These are phyloP conservation scores for Taenaris catops DNA, from an alignment of 2,888 invertebrate genomes.

Conservation along the genomic window DNA sequence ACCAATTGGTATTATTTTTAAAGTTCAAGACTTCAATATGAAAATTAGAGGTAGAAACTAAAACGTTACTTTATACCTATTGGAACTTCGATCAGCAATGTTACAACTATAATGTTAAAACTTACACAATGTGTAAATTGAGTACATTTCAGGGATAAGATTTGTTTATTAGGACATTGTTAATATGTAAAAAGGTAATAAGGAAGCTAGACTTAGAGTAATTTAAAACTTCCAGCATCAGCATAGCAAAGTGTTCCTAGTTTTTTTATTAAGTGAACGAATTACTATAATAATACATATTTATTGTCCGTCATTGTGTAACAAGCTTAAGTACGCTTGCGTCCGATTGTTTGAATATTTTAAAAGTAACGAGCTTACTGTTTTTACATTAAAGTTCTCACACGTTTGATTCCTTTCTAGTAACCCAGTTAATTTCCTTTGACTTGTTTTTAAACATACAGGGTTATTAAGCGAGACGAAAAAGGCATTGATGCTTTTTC, in stretches of 20 bases:
- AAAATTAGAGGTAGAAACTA: too few species aligned
- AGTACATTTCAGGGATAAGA: too few species aligned
- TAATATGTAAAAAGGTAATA: constrained; percentile 2
- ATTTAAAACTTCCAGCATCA: too few species aligned
- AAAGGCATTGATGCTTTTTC: too few species aligned
- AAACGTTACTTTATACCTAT: too few species aligned
- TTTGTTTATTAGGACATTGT: too few species aligned
- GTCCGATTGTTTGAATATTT: constrained; percentile 2
- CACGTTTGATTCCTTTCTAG: constrained; percentile 4
- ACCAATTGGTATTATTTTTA: too few species aligned
- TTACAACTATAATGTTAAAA: background rate
- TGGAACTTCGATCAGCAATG: too few species aligned
- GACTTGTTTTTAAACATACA: background rate
- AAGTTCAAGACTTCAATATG: too few species aligned
- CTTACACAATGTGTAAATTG: too few species aligned
- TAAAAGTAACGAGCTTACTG: constrained; percentile 1
- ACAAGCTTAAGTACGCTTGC: constrained; percentile 1
- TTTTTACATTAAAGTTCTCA: constrained; percentile 5
- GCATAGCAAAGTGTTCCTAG: too few species aligned
- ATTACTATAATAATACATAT: background rate
- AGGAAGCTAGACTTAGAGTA: constrained; percentile 1
- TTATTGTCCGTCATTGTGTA: background rate
- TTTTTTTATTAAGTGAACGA: background rate
- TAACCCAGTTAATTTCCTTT: constrained; percentile 1
- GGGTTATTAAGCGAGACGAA: too few species aligned